These are phyloP conservation scores for Bujurquina vittata DNA, from an alignment of 2,113 vertebrate genomes.

Conservation along the genomic window DNA sequence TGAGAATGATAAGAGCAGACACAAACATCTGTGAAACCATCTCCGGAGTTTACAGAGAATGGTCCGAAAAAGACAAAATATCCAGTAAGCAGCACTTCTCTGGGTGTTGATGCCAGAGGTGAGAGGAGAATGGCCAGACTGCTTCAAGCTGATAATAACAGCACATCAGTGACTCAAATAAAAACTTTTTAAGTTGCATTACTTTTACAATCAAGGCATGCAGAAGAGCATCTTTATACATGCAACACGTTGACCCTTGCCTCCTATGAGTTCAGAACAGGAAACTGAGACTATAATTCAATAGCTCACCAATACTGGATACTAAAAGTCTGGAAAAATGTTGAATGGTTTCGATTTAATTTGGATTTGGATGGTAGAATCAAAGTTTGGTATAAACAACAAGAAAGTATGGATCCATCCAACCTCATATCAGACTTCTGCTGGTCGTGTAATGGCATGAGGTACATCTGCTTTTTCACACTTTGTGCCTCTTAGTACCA, in stretches of 20 bases:
- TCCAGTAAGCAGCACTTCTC: too few species aligned
- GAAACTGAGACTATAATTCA: not conserved
- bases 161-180: too few species aligned
- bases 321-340: not conserved
- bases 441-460: not conserved
- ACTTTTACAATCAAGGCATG: not conserved
- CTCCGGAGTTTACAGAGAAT: too few species aligned
- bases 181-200: not conserved
- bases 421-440: not conserved
- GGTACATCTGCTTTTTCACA: not conserved
- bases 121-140: too few species aligned
- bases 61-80: too few species aligned
- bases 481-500: not conserved
- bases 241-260: not conserved
- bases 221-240: not conserved
- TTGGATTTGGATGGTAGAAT: not conserved
- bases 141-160: too few species aligned
- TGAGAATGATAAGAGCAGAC: conserved; percentile 15
- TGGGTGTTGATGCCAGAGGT: too few species aligned
- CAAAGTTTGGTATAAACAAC: not conserved
- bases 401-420: not conserved
- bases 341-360: not conserved
- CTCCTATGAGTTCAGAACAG: not conserved
- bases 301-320: not conserved
- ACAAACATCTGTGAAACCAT: too few species aligned